Evolutionary conservation across 2,888 invertebrate genomes (phyloP), one percentile per base, ranked within the genome.

Genomic region (Hermodice carunculata): DNA sequence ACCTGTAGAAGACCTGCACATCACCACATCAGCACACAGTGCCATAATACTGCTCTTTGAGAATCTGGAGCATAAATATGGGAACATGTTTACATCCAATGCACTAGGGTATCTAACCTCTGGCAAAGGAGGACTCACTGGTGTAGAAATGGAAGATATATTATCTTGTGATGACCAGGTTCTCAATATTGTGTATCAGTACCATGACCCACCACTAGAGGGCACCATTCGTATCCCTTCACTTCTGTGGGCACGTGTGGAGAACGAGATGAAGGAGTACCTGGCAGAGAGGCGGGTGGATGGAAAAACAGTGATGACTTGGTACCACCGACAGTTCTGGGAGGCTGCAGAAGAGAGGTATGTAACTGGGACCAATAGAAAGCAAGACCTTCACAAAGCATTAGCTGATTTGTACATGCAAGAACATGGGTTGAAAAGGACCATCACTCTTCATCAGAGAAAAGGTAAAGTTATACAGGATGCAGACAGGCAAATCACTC

Each of bases 311-410:
- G 78, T 79, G 5, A 59, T 77, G 40, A 66, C 67, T 29, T 83
- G 83, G 83, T 78, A 76, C 63, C 79, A 81, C 51, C 71, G 69
- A n/a, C 71, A 70, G 48, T 79, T 83, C 62, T 66, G 68, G 19
- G 64, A 76, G 22, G 61, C 75, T 1, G 83, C 82, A 22, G 46
- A 43, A 5, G 46, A 65, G 22, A 64, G 78, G 22, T 68, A 65
- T 34, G 51, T 70, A 8, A 11, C 26, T 14, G 40, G 61, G 14
- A 22, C 19, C 3, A 24, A 32, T 14, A 29, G n/a, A 6, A 42
- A 48, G 1, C n/a, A 53, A 19, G 17, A 17, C 3, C 19, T 49
- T 3, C 74, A 74, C 46, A 29, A 32, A 1, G 44, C 17, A 1
- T 40, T 75, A 14, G 70, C 74, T 17, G 60, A 69, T 14, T 24